A percentile compares a stretch with the other conserved stretches of the same genome.
phyloP scores from a whole-genome alignment of 2,113 vertebrate genomes.

The Melanostigma gelatinosum region DNA sequence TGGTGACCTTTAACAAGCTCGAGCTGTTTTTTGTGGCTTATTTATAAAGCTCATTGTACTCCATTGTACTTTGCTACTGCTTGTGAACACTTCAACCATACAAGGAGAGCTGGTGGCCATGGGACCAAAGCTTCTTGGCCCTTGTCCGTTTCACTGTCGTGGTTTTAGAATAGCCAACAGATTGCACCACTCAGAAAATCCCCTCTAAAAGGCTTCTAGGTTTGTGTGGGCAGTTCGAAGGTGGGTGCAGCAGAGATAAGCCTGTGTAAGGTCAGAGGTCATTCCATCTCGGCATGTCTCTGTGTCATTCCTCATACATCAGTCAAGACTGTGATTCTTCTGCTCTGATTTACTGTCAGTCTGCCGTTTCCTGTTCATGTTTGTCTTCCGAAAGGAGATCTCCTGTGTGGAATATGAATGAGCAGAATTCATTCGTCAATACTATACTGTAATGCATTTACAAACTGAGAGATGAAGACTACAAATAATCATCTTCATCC shows the following conservation, averaged over 20 bases:
- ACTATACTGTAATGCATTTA: neutral
- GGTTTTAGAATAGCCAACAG: slow-evolving; percentile 51
- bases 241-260: slow-evolving; percentile 49
- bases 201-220: slow-evolving; percentile 66
- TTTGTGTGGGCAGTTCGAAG: slow-evolving; percentile 43
- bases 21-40: neutral
- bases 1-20: neutral
- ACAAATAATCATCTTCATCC: neutral
- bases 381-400: neutral
- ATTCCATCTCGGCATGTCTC: slow-evolving; percentile 5
- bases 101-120: neutral
- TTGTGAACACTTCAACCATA: neutral
- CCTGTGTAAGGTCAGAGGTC: slow-evolving; percentile 35
- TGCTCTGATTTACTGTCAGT: neutral
- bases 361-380: neutral
- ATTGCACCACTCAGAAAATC: slow-evolving; percentile 65
- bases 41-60: slow-evolving; percentile 7
- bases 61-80: neutral
- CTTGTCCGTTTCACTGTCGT: slow-evolving; percentile 25
- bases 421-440: slow-evolving; percentile 31
- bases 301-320: neutral
- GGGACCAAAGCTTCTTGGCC: slow-evolving; percentile 5
- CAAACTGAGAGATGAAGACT: neutral
- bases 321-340: neutral
- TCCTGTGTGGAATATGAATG: slow-evolving; percentile 15